Evolutionary conservation across 2,113 vertebrate species (phyloP).

Genomic region (Oryctolagus cuniculus): DNA sequence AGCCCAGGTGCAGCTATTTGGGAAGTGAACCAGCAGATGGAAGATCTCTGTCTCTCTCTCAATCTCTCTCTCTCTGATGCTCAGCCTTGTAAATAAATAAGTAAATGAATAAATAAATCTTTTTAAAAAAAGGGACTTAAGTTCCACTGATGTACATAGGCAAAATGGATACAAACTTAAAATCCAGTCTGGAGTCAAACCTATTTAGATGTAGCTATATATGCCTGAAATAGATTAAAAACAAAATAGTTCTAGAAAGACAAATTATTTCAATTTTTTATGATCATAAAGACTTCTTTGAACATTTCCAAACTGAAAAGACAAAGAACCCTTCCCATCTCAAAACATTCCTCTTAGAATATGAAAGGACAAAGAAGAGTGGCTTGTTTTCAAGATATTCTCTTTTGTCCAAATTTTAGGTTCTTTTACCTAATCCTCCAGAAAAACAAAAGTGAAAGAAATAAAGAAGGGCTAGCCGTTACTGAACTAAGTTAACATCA

Average conservation of each 20-base stretch:
- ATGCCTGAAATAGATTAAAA: slow-evolving; percentile 3
- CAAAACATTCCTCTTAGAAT: neutral
- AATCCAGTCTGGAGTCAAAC: neutral
- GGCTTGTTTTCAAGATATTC: neutral
- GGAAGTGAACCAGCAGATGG: no score
- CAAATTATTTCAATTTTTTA: neutral
- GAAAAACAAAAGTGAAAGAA: slow-evolving; percentile 18
- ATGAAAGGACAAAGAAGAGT: neutral
- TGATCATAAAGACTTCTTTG: neutral
- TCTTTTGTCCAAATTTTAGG: neutral
- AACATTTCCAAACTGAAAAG: slow-evolving; percentile 27
- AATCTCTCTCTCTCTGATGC: no score
- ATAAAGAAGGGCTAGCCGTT: neutral
- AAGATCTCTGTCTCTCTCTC: no score
- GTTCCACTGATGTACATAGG: neutral
- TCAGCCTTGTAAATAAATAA: no score
- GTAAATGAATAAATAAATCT: no score
- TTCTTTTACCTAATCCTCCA: neutral
- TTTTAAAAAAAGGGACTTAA: neutral
- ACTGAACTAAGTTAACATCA: neutral
- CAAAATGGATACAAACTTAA: neutral
- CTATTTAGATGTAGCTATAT: neutral
- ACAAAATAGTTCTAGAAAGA: slow-evolving; percentile 4
- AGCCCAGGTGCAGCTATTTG: no score
- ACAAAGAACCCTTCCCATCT: neutral